Evolutionary conservation across 2,888 invertebrate genomes (phyloP).

Genomic region (Orthosia gothica): DNA sequence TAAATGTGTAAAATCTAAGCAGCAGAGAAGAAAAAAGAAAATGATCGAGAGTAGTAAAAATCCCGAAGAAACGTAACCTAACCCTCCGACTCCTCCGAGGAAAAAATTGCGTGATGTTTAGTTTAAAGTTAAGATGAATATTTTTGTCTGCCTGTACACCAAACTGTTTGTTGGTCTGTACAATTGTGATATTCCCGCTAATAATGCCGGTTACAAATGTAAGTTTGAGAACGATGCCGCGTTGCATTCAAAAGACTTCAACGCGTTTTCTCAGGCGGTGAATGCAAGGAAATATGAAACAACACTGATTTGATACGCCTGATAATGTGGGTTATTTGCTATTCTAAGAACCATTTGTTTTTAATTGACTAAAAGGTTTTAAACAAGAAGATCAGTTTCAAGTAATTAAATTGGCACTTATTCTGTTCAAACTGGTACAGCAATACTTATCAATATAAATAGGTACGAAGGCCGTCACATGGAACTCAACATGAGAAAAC

Average conservation of each 20-base stretch:
- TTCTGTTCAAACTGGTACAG: not conserved
- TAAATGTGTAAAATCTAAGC: too few species aligned
- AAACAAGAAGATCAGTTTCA: not conserved
- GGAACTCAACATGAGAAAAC: constrained; percentile 23
- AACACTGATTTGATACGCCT: constrained; percentile 14
- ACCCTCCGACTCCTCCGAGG: too few species aligned
- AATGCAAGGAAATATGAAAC: constrained; percentile 59
- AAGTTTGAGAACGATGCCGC: constrained; percentile 58
- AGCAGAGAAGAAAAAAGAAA: not conserved
- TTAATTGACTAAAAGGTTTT: not conserved
- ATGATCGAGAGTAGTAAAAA: not conserved
- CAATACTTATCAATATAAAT: not conserved
- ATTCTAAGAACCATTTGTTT: constrained; percentile 11
- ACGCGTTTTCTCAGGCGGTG: constrained; percentile 68
- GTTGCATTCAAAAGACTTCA: constrained; percentile 72
- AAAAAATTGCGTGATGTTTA: not conserved
- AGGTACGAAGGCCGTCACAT: not conserved
- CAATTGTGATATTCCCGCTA: constrained; percentile 56
- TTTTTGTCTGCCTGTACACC: not conserved
- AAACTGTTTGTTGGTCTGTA: constrained; percentile 3
- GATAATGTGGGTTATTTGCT: constrained; percentile 27
- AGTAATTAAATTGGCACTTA: not conserved
- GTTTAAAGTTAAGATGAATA: not conserved
- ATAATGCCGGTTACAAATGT: constrained; percentile 49
- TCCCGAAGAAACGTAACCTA: not conserved